phyloP scores from a whole-genome alignment of 2,113 vertebrate genomes.

The Microtus pennsylvanicus region DNA sequence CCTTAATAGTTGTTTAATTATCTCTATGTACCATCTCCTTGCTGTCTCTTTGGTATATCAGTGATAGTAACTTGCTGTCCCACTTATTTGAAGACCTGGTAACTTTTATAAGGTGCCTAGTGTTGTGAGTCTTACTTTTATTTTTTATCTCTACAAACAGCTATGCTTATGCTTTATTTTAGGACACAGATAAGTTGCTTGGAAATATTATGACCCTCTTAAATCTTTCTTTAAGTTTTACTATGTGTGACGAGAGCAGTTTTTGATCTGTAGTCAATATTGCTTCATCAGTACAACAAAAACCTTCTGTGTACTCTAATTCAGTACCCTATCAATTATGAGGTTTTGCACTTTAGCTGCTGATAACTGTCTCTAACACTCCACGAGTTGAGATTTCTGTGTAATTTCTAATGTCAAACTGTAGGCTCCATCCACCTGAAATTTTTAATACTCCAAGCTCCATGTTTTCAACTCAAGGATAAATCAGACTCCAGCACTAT shows the following conservation, averaged over 20 bases:
- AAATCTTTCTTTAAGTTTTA: background rate
- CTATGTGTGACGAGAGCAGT: background rate
- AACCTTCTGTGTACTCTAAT: background rate
- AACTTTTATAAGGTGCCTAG: background rate
- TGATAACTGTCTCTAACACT: background rate
- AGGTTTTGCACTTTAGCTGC: background rate
- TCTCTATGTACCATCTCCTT: background rate
- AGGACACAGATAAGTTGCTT: background rate
- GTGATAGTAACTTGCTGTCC: background rate
- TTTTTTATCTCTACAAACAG: background rate
- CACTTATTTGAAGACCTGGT: background rate
- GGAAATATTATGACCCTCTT: background rate
- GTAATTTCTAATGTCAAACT: background rate
- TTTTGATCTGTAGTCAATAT: background rate
- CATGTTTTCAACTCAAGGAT: background rate
- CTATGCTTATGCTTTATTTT: background rate
- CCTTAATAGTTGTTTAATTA: background rate
- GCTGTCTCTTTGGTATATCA: background rate
- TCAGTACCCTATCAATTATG: background rate
- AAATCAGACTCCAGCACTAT: background rate
- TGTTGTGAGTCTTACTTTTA: background rate
- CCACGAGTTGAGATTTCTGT: background rate
- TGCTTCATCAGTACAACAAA: background rate
- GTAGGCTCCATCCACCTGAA: background rate
- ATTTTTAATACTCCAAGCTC: background rate